Base-by-base conservation (phyloP, 2,113 vertebrate species). In the Macaca mulatta region DNA sequence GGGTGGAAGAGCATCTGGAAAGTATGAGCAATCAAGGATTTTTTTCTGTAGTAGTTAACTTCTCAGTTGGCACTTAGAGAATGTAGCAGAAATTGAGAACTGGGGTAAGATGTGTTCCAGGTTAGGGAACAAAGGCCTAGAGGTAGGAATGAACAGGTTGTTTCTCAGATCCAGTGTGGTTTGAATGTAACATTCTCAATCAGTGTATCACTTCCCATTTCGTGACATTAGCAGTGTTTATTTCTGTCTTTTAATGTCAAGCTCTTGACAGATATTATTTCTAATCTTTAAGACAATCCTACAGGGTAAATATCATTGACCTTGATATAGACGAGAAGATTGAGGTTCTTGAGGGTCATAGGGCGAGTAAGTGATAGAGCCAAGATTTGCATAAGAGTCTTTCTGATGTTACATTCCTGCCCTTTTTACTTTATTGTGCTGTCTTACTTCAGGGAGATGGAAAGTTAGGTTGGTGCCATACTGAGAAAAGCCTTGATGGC, bases 381-480 rank as follows among this genome's bases (percentile, higher is more conserved):
- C 78, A 89, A 83, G 45, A 59, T 94, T 35, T 85, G 84, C 84
- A 89, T 45, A 35, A 77, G 67, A 86, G 45, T 72, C 50, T 97
- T 38, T 23, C 43, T 78, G 45, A 64, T 30, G 61, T 67, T 83
- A 88, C 10, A 72, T 52, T 8, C 38, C 7, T 40, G 11, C 43
- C 43, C 45, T 48, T 74, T 48, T 27, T 91, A 6, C 4, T 84
- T 91, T 40, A 74, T n/a, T 17, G 17, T 75, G 25, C n/a, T 35
- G 23, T 48, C 45, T 82, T 70, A 55, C 20, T 93, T 90, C 11
- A 78, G 61, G 38, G 30, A 96, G 45, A 89, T 12, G 61, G 59
- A 94, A 91, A 84, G 64, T 25, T 18, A 82, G 38, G 38, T 13
- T 91, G 52, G 59, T n/a, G 55, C 27, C 77, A 50, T n/a, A 43